Conservation (phyloP, 2,888 invertebrate species). For the Dione vanillae region DNA sequence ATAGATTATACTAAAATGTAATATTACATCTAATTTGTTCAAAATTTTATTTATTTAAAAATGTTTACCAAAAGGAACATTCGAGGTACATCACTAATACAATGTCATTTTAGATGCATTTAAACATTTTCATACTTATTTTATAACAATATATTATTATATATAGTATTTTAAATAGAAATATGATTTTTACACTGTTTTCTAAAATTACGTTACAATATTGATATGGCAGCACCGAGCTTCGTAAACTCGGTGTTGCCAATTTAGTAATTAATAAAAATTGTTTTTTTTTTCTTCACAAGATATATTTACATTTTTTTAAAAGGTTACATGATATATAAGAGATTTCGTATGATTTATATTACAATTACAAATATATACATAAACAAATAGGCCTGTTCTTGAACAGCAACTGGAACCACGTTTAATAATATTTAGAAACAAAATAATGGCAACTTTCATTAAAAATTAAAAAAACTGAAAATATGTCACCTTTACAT, state of each 20-base stretch:
- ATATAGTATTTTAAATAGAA: slow-evolving; percentile 2
- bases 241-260: slow-evolving; percentile 3
- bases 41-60: background rate
- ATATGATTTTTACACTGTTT: background rate
- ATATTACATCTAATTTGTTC: slow-evolving; percentile 4
- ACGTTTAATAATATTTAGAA: too few species aligned
- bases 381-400: background rate
- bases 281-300: background rate
- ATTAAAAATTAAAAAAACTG: too few species aligned
- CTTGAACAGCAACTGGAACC: too few species aligned
- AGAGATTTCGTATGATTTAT: background rate
- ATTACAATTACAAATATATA: background rate
- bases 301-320: slow-evolving; percentile 10
- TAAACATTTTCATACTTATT: background rate
- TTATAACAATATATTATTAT: too few species aligned
- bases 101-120: background rate
- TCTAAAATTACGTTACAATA: background rate
- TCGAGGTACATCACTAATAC: background rate
- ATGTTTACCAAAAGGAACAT: slow-evolving; percentile 20
- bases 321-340: background rate
- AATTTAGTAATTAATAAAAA: slow-evolving; percentile 5
- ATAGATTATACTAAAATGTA: slow-evolving; percentile 20
- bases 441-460: too few species aligned
- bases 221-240: background rate
- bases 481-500: too few species aligned